phyloP scores from a whole-genome alignment of 2,113 vertebrate species.

The Suricata suricatta region DNA sequence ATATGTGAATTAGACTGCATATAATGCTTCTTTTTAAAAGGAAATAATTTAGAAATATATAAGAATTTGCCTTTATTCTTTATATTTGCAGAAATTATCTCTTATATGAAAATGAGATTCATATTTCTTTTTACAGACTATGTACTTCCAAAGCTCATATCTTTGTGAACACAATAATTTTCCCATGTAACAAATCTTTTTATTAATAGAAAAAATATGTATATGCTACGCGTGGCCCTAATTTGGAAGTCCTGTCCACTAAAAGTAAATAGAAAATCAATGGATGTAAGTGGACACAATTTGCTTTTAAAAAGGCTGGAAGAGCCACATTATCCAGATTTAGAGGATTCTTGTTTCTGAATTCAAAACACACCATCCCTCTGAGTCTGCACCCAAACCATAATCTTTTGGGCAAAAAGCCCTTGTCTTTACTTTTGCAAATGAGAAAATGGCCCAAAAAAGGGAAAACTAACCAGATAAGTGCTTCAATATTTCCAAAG shows the following conservation, averaged over 20 bases:
- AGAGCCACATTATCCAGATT: neutral
- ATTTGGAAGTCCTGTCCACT: neutral
- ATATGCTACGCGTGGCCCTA: neutral
- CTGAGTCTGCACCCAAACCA: neutral
- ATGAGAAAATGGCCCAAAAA: neutral
- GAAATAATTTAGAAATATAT: neutral
- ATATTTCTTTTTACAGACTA: neutral
- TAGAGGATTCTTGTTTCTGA: neutral
- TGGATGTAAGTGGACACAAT: neutral
- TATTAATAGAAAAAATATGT: neutral
- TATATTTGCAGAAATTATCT: neutral
- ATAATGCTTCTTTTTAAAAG: neutral
- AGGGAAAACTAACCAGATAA: neutral
- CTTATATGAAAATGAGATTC: neutral
- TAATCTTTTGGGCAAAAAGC: neutral
- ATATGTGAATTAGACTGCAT: neutral
- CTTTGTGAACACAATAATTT: neutral
- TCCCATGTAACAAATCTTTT: neutral
- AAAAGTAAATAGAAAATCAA: neutral
- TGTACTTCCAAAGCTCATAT: neutral
- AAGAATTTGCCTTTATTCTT: neutral
- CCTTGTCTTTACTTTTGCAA: neutral
- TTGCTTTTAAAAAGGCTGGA: neutral
- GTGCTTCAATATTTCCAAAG: neutral
- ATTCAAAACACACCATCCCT: neutral